Evolutionary conservation across 64 coral and sea anemone species (phyloP).

Genomic region (Dendronephthya gigantea): DNA sequence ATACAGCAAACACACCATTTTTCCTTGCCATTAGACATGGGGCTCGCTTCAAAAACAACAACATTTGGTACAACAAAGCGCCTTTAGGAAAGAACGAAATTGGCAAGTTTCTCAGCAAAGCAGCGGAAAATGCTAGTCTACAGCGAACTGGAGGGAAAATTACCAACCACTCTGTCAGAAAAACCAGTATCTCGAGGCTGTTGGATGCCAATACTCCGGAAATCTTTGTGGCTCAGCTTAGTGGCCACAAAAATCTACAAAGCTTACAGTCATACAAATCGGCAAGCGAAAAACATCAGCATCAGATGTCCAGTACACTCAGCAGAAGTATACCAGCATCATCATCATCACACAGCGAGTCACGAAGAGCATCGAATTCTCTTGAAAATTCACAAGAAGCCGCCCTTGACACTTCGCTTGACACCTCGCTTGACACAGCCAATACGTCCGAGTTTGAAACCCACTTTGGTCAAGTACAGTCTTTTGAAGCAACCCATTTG

Average conservation of each 20-base stretch:
- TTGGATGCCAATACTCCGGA: conserved; percentile 48
- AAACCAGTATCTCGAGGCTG: conserved; percentile 41
- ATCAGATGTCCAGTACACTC: conserved; percentile 23
- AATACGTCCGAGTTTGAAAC: background rate
- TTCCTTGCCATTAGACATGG: conserved; percentile 48
- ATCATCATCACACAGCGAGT: background rate
- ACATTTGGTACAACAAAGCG: conserved; percentile 46
- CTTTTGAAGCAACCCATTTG: background rate
- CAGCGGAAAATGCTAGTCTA: conserved; percentile 31
- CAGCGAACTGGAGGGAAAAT: conserved; percentile 28
- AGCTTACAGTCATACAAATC: conserved; percentile 52
- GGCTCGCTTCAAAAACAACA: background rate
- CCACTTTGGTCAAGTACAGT: background rate
- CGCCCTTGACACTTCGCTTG: background rate
- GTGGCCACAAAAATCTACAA: conserved; percentile 50
- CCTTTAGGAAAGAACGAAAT: conserved; percentile 54
- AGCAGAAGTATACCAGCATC: background rate
- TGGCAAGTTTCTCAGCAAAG: conserved; percentile 40
- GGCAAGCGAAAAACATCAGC: conserved; percentile 39
- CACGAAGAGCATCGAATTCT: background rate
- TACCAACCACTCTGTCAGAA: conserved; percentile 40
- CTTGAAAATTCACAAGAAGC: background rate
- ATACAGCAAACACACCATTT: conserved; percentile 38
- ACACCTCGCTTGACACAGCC: no score
- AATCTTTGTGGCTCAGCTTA: conserved; percentile 49